Evolutionary conservation across 2,113 vertebrate genomes (phyloP).

Genomic region (Trachemys scripta): DNA sequence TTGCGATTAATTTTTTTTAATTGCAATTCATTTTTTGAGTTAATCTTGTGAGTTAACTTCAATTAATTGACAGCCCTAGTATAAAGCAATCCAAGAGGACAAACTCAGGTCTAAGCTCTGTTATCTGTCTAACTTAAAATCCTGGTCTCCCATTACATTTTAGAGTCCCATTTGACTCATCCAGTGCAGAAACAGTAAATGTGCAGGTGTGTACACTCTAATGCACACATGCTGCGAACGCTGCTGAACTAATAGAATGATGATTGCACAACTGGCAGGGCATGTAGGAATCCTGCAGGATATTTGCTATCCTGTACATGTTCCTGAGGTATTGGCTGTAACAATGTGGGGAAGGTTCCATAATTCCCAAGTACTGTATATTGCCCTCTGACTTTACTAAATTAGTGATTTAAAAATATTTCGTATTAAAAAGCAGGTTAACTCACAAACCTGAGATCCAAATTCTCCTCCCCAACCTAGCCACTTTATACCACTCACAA

Average conservation of each 20-base stretch:
- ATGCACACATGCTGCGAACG: background rate
- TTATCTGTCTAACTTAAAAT: too few relatives aligned
- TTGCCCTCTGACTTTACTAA: background rate
- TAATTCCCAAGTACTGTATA: slow-evolving; percentile 39
- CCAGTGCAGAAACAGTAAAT: too few relatives aligned
- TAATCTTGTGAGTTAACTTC: too few relatives aligned
- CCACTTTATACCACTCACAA: background rate
- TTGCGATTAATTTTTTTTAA: too few relatives aligned
- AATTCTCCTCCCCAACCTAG: background rate
- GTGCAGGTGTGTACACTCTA: background rate
- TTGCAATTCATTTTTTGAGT: too few relatives aligned
- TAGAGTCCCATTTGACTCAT: too few relatives aligned
- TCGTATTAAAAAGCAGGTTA: background rate
- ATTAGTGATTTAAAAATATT: background rate
- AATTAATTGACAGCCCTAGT: too few relatives aligned
- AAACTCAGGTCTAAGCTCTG: too few relatives aligned
- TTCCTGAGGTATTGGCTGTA: background rate
- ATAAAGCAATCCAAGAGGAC: too few relatives aligned
- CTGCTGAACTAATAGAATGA: background rate
- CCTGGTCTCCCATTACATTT: too few relatives aligned
- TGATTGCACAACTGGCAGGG: background rate
- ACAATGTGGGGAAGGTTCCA: slow-evolving; percentile 1
- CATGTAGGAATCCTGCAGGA: slow-evolving; percentile 10
- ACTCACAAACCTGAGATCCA: background rate
- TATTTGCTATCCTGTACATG: background rate